These are phyloP conservation scores for Salminus brasiliensis DNA, from an alignment of 2,113 vertebrate species.

Conservation along the genomic window DNA sequence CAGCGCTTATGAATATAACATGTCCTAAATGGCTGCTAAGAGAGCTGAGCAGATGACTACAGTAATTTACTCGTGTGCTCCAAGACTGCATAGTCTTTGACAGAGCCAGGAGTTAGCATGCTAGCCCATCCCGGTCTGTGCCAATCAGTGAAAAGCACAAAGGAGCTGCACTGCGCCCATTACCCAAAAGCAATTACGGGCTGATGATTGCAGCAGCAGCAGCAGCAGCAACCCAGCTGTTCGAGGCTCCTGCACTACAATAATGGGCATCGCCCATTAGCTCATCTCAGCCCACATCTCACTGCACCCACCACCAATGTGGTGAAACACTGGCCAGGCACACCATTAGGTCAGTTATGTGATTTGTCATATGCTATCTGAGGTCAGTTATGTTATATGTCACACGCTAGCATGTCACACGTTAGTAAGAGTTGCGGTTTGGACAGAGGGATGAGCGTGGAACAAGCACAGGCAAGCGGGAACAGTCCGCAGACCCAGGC, in stretches of 20 bases:
- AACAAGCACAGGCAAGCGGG: background rate
- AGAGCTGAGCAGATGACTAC: background rate
- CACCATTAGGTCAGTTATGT: background rate
- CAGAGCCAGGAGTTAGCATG: conserved; percentile 19
- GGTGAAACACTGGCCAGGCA: background rate
- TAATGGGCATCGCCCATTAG: conserved; percentile 25
- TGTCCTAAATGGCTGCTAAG: background rate
- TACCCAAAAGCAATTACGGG: conserved; percentile 46
- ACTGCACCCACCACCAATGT: background rate
- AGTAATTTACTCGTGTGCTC: background rate
- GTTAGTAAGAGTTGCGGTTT: background rate
- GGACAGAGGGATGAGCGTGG: background rate
- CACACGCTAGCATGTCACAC: background rate
- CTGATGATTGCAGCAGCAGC: conserved; percentile 36
- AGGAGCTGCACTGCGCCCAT: conserved; percentile 30
- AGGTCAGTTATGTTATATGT: background rate
- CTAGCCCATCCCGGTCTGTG: conserved; percentile 30
- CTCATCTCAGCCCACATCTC: conserved; percentile 2
- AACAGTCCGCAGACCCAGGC: conserved; percentile 9
- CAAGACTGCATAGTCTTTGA: conserved; percentile 1
- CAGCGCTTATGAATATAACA: conserved; percentile 1
- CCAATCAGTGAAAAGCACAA: conserved; percentile 24
- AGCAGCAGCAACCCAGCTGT: conserved; percentile 38
- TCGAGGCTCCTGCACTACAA: conserved; percentile 22
- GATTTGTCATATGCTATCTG: background rate